A percentile compares a stretch with the other conserved stretches of the same genome.
These are phyloP conservation scores for Drosophila nr. perissopoda DNA, from an alignment of 2,888 invertebrate species.

Conservation along the genomic window DNA sequence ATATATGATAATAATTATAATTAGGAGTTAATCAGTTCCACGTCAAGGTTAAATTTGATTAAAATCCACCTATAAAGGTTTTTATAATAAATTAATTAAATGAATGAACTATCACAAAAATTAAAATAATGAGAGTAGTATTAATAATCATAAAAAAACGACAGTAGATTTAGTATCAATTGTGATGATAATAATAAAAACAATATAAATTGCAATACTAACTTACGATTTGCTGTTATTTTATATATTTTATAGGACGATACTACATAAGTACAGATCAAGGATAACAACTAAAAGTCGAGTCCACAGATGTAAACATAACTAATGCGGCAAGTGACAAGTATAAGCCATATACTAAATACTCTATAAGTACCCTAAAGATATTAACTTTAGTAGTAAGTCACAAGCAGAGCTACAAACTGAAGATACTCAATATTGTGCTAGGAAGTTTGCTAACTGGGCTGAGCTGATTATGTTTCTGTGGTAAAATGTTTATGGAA, in stretches of 20 bases:
- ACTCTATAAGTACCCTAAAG: background rate
- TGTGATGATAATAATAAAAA: background rate
- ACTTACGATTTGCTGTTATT: background rate
- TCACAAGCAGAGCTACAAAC: background rate
- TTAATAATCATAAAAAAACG: background rate
- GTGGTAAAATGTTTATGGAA: slow-evolving; percentile 31
- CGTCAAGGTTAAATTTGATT: background rate
- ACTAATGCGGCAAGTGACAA: background rate
- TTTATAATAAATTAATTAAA: background rate
- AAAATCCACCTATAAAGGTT: background rate
- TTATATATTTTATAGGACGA: background rate
- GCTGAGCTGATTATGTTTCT: slow-evolving; percentile 46
- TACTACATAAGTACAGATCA: background rate
- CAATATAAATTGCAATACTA: background rate
- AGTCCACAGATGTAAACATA: background rate
- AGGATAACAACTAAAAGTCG: background rate
- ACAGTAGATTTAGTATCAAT: background rate
- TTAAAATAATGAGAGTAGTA: background rate
- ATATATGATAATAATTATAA: background rate
- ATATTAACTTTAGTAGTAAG: background rate
- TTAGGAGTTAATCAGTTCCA: background rate
- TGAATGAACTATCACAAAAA: background rate
- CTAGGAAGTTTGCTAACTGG: slow-evolving; percentile 28
- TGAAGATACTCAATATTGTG: slow-evolving; percentile 24
- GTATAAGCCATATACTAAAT: background rate